Percentiles rank a stretch among this genome's conserved stretches.
phyloP scores from a whole-genome alignment of 2,888 invertebrate species.

The Calliphora vomitoria region DNA sequence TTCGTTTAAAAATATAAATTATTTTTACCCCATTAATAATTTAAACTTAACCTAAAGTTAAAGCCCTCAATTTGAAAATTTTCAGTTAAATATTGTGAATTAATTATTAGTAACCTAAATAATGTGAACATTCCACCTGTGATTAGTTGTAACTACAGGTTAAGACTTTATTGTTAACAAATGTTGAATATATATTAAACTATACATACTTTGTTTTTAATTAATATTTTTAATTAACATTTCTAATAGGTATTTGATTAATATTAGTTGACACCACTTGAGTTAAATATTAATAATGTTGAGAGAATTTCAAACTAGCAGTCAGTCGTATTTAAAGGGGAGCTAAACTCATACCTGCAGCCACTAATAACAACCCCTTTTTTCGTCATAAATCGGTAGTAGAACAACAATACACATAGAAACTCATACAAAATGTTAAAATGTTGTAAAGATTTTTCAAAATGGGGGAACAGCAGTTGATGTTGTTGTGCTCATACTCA shows the following conservation, averaged over 20 bases:
- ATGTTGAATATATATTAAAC: too few relatives aligned
- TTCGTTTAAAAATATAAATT: too few relatives aligned
- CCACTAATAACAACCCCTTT: conserved; percentile 53
- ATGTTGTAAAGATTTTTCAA: conserved; percentile 23
- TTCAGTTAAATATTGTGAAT: too few relatives aligned
- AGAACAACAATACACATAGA: conserved; percentile 10
- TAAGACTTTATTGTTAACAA: too few relatives aligned
- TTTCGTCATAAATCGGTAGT: conserved; percentile 16
- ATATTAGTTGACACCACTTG: conserved; percentile 19
- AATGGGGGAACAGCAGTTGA: conserved; percentile 60
- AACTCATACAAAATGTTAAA: conserved; percentile 20
- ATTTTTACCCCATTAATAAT: too few relatives aligned
- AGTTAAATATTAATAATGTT: conserved; percentile 4
- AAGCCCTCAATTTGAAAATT: too few relatives aligned
- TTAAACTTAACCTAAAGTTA: too few relatives aligned
- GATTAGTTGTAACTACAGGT: too few relatives aligned
- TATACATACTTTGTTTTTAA: too few relatives aligned
- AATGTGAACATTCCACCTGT: too few relatives aligned
- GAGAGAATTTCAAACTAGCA: neutral
- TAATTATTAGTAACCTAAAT: too few relatives aligned
- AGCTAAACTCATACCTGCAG: neutral
- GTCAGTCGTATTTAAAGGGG: conserved; percentile 20
- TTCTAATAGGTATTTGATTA: neutral
- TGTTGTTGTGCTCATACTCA: conserved; percentile 32
- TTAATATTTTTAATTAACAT: too few relatives aligned